These are phyloP conservation scores for Lasiommata megera DNA, from an alignment of 2,888 invertebrate species.

Conservation along the genomic window DNA sequence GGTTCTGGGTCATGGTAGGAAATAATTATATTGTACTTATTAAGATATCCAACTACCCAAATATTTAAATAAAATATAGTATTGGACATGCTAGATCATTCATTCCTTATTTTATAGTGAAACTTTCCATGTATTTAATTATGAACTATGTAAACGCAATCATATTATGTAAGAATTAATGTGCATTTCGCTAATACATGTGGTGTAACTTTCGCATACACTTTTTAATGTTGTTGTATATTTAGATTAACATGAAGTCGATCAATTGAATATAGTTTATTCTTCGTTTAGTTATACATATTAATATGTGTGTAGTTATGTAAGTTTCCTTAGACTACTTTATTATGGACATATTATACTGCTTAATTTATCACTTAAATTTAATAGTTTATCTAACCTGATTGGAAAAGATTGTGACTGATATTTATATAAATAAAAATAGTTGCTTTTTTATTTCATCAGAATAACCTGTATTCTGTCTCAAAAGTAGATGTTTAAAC, in stretches of 20 bases:
- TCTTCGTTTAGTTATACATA: slow-evolving; percentile 40
- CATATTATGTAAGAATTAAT: slow-evolving; percentile 44
- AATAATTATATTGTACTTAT: too few relatives aligned
- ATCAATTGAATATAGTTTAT: slow-evolving; percentile 60
- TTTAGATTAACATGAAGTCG: slow-evolving; percentile 70
- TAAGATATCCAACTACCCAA: background rate
- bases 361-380: background rate
- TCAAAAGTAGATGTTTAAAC: too few relatives aligned
- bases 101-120: slow-evolving; percentile 44
- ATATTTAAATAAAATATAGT: slow-evolving; percentile 1
- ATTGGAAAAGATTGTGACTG: too few relatives aligned
- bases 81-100: slow-evolving; percentile 33
- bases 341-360: slow-evolving; percentile 31
- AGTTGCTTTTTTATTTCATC: too few relatives aligned
- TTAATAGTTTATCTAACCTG: too few relatives aligned
- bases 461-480: too few relatives aligned
- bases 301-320: slow-evolving; percentile 37
- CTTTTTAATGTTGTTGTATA: slow-evolving; percentile 52
- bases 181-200: slow-evolving; percentile 58
- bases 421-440: too few relatives aligned
- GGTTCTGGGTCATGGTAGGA: too few relatives aligned
- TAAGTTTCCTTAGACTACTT: slow-evolving; percentile 39
- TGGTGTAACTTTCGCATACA: slow-evolving; percentile 51
- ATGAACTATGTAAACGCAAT: slow-evolving; percentile 45
- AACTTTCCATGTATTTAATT: slow-evolving; percentile 47